A percentile compares a stretch with the other conserved stretches of the same genome.
Conservation (phyloP, 2,888 invertebrate species). For the Biston stratarius region DNA sequence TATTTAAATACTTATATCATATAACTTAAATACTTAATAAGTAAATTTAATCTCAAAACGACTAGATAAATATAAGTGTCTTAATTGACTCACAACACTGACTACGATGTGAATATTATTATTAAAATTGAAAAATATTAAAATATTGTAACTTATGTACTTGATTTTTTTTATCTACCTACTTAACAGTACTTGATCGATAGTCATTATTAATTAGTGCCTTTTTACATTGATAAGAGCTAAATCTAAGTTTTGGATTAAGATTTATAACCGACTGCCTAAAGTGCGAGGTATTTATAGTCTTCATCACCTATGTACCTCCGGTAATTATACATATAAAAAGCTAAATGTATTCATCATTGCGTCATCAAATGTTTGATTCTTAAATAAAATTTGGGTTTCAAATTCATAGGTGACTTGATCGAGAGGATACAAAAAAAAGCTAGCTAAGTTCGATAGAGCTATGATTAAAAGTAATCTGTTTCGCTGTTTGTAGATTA, state of each 20-base stretch:
- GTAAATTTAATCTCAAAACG: constrained; percentile 72
- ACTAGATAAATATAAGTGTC: constrained; percentile 70
- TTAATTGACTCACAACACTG: constrained; percentile 79
- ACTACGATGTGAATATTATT: constrained; percentile 51
- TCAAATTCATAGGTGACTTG: too few relatives aligned
- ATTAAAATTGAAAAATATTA: constrained; percentile 12
- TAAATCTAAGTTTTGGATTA: constrained; percentile 11
- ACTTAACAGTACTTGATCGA: constrained; percentile 44
- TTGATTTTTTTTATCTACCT: constrained; percentile 36
- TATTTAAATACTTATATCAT: constrained; percentile 31
- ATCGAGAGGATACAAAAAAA: too few relatives aligned
- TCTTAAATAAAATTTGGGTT: too few relatives aligned
- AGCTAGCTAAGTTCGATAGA: too few relatives aligned
- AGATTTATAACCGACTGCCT: not conserved
- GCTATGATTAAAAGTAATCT: too few relatives aligned
- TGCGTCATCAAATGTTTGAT: too few relatives aligned
- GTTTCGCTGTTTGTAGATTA: too few relatives aligned
- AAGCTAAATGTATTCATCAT: too few relatives aligned
- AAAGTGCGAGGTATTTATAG: too few relatives aligned
- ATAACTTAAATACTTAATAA: constrained; percentile 50
- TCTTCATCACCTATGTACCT: too few relatives aligned
- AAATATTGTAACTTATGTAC: constrained; percentile 28
- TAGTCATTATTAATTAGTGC: constrained; percentile 37
- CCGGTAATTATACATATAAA: too few relatives aligned
- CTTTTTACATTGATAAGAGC: constrained; percentile 22